phyloP scores from a whole-genome alignment of 2,113 vertebrate genomes.

The Pachyramphus minor region DNA sequence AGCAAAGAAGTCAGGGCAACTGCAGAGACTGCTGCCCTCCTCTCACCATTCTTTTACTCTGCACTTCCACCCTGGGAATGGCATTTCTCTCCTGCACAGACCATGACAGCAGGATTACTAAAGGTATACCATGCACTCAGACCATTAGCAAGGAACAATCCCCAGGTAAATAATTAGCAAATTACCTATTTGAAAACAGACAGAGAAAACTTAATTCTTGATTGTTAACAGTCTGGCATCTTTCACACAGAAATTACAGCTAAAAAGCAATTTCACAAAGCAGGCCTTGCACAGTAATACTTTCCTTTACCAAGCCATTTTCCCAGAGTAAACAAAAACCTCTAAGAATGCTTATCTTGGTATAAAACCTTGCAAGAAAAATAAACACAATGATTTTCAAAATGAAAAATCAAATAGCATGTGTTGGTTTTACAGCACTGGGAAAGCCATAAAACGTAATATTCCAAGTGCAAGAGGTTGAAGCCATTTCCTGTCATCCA shows the following conservation, averaged over 20 bases:
- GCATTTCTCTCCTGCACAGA: not conserved
- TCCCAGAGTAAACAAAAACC: constrained; percentile 27
- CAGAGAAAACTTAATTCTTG: not conserved
- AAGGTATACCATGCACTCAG: not conserved
- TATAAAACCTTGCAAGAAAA: constrained; percentile 56
- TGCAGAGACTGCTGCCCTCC: not conserved
- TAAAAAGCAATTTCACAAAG: not conserved
- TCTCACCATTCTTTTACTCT: not conserved
- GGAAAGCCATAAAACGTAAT: constrained; percentile 7
- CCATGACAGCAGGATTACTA: not conserved
- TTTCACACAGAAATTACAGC: constrained; percentile 1
- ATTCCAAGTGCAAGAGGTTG: not conserved
- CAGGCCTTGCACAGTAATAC: not conserved
- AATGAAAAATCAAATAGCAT: constrained; percentile 52
- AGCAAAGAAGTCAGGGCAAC: not conserved
- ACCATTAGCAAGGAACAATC: not conserved
- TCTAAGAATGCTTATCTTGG: constrained; percentile 41
- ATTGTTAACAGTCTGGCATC: not conserved
- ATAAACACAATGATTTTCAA: constrained; percentile 31
- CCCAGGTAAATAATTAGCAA: not conserved
- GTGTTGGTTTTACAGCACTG: constrained; percentile 8
- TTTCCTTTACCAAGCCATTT: constrained; percentile 17
- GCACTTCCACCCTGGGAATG: not conserved
- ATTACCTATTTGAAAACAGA: not conserved
- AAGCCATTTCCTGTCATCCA: not conserved